Evolutionary conservation across 2,797 vertebrate species (phyloP), one percentile per base, ranked within the genome.

Genomic region (Typhlichthys eigenmanni): DNA sequence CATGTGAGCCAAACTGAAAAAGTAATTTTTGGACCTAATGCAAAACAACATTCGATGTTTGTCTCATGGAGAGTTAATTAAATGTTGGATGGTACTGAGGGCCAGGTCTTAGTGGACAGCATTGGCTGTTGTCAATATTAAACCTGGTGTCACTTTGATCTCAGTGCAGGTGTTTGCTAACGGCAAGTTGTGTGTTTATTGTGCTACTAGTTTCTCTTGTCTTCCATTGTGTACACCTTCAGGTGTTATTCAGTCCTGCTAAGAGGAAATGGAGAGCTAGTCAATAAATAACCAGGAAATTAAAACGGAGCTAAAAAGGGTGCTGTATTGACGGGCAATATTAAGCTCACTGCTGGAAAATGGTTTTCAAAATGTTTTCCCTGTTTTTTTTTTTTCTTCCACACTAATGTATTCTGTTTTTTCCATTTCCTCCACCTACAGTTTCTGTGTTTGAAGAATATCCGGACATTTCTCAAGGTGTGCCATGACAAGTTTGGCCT

Each of bases 401-500:
- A 2, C 1, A 38, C 69, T 76, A 0, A 12, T 13, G 12, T 50
- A n/a, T 34, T 58, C 2, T 13, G 16, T 43, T 54, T n/a, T 1
- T 47, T 58, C 13, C 19, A 14, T 58, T 29, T 76, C 1, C 74
- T 4, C 63, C 38, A 72, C 55, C 58, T 64, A 0, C 66, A 99
- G 97, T 99, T 99, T 72, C 91, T 99, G 69, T 99, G 97, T 56
- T 52, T 99, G 92, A 99, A 99, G 92, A 99, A 99, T 82, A 99
- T 99, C 75, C 91, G 96, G 48, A 98, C 95, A 0, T 99, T 99
- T 85, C 93, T 99, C 0, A 98, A 96, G 78, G 96, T 98, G 64
- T 98, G 97, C 71, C 97, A 99, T 0, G 97, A 99, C 79, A 98
- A 95, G 75, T 98, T 98, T 0, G 95, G 94, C 19, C 84, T 99